These are phyloP conservation scores for Drusus annulatus DNA, from an alignment of 1,140 invertebrate genomes.

Conservation along the genomic window DNA sequence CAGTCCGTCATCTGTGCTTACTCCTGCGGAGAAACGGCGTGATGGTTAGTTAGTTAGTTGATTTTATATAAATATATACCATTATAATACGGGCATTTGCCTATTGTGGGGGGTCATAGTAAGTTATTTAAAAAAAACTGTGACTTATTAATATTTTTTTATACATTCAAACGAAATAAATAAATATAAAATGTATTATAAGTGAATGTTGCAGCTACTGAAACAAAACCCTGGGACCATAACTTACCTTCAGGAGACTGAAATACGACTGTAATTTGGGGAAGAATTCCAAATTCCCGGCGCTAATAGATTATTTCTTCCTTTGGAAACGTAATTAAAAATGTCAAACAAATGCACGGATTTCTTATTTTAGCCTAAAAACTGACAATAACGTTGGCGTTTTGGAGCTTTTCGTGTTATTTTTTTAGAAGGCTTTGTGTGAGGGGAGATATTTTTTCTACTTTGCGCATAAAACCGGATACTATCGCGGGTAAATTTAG, in stretches of 20 bases:
- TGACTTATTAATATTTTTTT: too few relatives aligned
- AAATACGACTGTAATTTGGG: neutral
- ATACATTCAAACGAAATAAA: too few relatives aligned
- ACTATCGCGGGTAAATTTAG: too few relatives aligned
- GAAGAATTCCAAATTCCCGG: neutral
- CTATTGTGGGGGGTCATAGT: too few relatives aligned
- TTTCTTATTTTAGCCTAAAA: conserved; percentile 19
- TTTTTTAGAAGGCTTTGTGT: neutral
- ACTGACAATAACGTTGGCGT: conserved; percentile 4
- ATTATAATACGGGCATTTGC: too few relatives aligned
- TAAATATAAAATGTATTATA: too few relatives aligned
- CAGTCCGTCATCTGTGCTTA: too few relatives aligned
- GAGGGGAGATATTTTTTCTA: conserved; percentile 10
- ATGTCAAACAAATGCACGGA: conserved; percentile 2
- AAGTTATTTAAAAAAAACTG: too few relatives aligned
- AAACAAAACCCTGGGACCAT: neutral
- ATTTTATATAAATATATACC: too few relatives aligned
- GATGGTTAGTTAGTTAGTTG: too few relatives aligned
- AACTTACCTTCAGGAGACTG: neutral
- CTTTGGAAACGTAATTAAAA: conserved; percentile 29
- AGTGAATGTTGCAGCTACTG: too few relatives aligned
- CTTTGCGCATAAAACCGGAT: neutral
- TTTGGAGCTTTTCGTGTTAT: neutral
- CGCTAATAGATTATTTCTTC: conserved; percentile 24
- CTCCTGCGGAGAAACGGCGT: too few relatives aligned